Percentiles rank a stretch among this genome's conserved stretches.
Conservation (phyloP, 2,888 invertebrate species). For the Gortyna flavago region DNA sequence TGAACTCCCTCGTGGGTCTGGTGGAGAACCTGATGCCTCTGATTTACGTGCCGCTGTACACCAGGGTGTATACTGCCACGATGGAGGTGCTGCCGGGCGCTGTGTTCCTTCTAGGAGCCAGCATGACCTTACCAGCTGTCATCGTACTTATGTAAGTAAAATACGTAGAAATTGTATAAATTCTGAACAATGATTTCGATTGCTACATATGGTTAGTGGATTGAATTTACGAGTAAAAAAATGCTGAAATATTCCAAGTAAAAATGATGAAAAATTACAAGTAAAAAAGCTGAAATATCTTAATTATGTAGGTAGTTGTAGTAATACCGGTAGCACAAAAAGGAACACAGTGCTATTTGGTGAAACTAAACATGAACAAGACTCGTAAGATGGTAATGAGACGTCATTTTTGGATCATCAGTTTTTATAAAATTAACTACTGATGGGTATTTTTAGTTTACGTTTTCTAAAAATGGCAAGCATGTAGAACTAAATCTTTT, state of each 20-base stretch:
- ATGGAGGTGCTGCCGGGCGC: constrained; percentile 92
- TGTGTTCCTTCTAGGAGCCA: constrained; percentile 91
- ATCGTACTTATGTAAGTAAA: constrained; percentile 89
- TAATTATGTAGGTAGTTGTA: background rate
- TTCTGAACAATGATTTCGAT: background rate
- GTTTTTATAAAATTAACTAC: too few species aligned
- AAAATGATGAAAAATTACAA: too few species aligned
- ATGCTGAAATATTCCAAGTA: background rate
- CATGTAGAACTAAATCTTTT: too few species aligned
- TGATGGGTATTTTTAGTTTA: too few species aligned
- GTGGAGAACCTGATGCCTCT: constrained; percentile 92
- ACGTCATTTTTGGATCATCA: background rate
- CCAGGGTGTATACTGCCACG: constrained; percentile 91
- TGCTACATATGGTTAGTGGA: background rate
- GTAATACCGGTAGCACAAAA: background rate
- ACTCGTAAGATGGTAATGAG: background rate
- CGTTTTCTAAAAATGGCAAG: too few species aligned
- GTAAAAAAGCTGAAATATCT: too few species aligned
- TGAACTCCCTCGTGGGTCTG: constrained; percentile 92
- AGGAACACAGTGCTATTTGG: background rate
- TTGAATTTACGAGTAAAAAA: background rate
- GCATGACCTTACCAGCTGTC: constrained; percentile 91
- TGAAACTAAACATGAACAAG: background rate
- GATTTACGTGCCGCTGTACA: constrained; percentile 92
- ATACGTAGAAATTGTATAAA: background rate